A percentile compares a stretch with the other conserved stretches of the same genome.
phyloP scores from a whole-genome alignment of 2,888 invertebrate species.

The Schizaphis graminum region DNA sequence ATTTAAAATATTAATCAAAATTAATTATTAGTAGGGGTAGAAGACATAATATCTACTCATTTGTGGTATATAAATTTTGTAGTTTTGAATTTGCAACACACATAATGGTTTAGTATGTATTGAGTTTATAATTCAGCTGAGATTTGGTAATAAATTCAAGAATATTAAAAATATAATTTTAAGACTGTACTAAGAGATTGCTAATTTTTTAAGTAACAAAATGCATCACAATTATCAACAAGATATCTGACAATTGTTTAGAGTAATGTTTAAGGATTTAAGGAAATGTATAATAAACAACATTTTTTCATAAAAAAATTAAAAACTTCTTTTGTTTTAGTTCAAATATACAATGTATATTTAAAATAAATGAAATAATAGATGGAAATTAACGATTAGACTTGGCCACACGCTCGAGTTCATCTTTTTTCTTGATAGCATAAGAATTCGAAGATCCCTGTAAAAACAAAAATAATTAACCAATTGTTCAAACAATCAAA shows the following conservation, averaged over 20 bases:
- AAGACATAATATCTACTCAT: background rate
- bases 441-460: slow-evolving; percentile 99
- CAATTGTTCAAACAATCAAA: background rate
- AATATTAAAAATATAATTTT: background rate
- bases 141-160: too few relatives aligned
- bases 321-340: slow-evolving; percentile 39
- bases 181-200: background rate
- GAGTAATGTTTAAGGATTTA: background rate
- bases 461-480: slow-evolving; percentile 67
- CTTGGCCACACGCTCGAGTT: slow-evolving; percentile 99
- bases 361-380: slow-evolving; percentile 62
- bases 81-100: background rate
- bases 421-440: slow-evolving; percentile 99
- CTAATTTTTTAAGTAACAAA: background rate
- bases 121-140: too few relatives aligned
- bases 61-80: background rate
- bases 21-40: background rate
- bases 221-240: background rate
- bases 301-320: slow-evolving; percentile 25
- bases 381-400: slow-evolving; percentile 93
- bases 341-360: slow-evolving; percentile 64
- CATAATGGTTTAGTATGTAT: background rate
- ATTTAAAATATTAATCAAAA: too few relatives aligned
- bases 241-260: background rate
- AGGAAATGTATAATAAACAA: background rate